Percentiles rank a stretch among this genome's conserved stretches.
Conservation (phyloP, 2,888 invertebrate genomes). For the Trichacis sp. region DNA sequence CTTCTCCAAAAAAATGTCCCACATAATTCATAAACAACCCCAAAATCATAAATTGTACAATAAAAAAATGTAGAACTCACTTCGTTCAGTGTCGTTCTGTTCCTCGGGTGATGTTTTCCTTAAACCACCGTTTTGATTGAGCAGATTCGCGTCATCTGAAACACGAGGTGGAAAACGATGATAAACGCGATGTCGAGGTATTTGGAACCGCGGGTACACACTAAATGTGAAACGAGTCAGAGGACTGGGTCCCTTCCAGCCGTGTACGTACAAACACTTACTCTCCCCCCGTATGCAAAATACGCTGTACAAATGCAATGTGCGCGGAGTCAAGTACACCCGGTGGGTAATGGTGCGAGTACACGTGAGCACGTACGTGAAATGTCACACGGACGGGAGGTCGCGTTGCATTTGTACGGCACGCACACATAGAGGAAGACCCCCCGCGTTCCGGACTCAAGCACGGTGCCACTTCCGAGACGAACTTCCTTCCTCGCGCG, state of each 20-base stretch:
- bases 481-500: slow-evolving; percentile 38
- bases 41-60: too few relatives aligned
- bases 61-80: too few relatives aligned
- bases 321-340: too few relatives aligned
- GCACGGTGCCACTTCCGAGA: slow-evolving; percentile 43
- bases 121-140: too few relatives aligned
- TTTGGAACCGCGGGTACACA: slow-evolving; percentile 30
- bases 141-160: too few relatives aligned
- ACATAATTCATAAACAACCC: too few relatives aligned
- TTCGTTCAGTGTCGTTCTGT: too few relatives aligned
- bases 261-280: not conserved
- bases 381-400: slow-evolving; percentile 32
- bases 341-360: slow-evolving; percentile 33
- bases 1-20: too few relatives aligned
- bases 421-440: slow-evolving; percentile 21
- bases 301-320: slow-evolving; percentile 22
- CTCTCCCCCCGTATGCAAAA: slow-evolving; percentile 29
- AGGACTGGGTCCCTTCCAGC: slow-evolving; percentile 21
- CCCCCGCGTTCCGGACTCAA: slow-evolving; percentile 29
- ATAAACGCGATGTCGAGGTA: slow-evolving; percentile 17
- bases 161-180: too few relatives aligned
- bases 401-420: slow-evolving; percentile 6
- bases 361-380: slow-evolving; percentile 25
- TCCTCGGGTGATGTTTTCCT: too few relatives aligned
- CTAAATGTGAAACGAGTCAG: slow-evolving; percentile 35